These are phyloP conservation scores for Melopsittacus undulatus DNA, from an alignment of 2,797 vertebrate species.

Conservation along the genomic window DNA sequence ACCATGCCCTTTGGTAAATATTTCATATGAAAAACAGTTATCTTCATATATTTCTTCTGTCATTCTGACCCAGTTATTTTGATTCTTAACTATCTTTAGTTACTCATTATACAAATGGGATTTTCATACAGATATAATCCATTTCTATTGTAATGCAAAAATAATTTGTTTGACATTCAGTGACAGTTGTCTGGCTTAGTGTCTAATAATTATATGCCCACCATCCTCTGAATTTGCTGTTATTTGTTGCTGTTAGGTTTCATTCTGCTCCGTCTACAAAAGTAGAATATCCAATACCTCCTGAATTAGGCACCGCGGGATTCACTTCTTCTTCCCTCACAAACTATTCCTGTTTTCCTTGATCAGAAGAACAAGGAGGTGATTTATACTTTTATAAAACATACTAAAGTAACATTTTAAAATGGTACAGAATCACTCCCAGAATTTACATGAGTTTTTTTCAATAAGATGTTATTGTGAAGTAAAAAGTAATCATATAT, in stretches of 20 bases:
- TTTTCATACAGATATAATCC: constrained; percentile 6
- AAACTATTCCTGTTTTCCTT: neutral
- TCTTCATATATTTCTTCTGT: neutral
- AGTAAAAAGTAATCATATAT: neutral
- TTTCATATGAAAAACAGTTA: neutral
- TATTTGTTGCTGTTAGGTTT: neutral
- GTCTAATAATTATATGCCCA: neutral
- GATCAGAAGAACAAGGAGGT: constrained; percentile 15
- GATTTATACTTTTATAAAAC: neutral
- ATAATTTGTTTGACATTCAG: neutral
- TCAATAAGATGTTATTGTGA: constrained; percentile 7
- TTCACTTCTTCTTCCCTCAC: neutral
- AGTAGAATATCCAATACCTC: neutral
- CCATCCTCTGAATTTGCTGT: neutral
- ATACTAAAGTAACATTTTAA: neutral
- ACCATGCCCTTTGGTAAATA: neutral
- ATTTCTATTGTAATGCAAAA: constrained; percentile 15
- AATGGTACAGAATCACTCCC: neutral
- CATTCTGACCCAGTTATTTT: constrained; percentile 4
- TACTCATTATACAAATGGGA: neutral
- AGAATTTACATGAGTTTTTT: constrained; percentile 6
- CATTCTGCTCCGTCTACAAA: neutral
- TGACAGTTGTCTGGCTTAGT: neutral
- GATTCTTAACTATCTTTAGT: neutral
- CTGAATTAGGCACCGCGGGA: neutral